Percentiles rank a stretch among this genome's conserved stretches.
phyloP scores from a whole-genome alignment of 2,888 invertebrate species.

The Rhamphomyia laevipes region DNA sequence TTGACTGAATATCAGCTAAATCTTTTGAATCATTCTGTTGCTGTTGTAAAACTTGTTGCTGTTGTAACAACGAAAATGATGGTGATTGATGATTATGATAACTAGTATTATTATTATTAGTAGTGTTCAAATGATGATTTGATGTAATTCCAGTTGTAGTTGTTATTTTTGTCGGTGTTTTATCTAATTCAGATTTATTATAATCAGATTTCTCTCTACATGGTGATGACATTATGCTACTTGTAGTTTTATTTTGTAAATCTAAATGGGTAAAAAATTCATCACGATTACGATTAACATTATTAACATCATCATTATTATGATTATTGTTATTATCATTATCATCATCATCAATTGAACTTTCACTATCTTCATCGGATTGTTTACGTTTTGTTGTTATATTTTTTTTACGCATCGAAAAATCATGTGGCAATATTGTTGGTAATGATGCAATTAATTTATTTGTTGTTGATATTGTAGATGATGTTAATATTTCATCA shows the following conservation, averaged over 20 bases:
- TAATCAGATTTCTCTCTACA: conserved; percentile 32
- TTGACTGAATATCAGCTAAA: conserved; percentile 75
- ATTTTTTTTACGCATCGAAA: conserved; percentile 15
- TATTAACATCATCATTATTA: conserved; percentile 6
- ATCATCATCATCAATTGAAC: conserved; percentile 17
- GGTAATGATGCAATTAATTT: background rate
- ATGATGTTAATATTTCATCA: background rate
- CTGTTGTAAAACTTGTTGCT: conserved; percentile 18
- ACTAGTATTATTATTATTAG: no score
- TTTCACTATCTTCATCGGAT: conserved; percentile 10
- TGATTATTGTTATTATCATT: conserved; percentile 6
- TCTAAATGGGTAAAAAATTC: conserved; percentile 74
- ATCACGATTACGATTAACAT: conserved; percentile 47
- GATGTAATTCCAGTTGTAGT: conserved; percentile 3
- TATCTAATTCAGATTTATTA: conserved; percentile 17
- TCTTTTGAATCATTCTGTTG: conserved; percentile 49
- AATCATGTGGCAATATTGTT: conserved; percentile 14
- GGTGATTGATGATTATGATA: background rate
- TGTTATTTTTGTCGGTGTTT: no score
- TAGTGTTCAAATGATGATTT: no score
- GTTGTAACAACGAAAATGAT: conserved; percentile 15
- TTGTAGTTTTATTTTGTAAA: conserved; percentile 55
- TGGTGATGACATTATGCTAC: conserved; percentile 31
- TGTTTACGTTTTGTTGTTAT: background rate
- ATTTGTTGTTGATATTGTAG: no score